Conservation (phyloP, 2,888 invertebrate species). For the Rhabditoides inermis region DNA sequence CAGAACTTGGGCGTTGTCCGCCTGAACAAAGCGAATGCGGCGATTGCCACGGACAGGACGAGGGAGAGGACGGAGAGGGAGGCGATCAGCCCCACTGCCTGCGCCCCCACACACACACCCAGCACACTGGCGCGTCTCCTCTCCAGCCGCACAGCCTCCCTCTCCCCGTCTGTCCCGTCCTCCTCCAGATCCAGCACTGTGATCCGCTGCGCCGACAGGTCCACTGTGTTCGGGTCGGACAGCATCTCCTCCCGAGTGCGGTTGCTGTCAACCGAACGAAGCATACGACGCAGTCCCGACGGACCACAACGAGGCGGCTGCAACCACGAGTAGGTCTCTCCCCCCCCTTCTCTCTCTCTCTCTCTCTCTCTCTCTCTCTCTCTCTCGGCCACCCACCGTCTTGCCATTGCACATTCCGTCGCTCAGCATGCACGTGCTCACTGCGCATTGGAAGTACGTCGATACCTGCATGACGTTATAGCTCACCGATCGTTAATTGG, state of each 20-base stretch:
- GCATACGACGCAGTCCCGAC: neutral
- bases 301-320: conserved; percentile 25
- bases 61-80: too few species aligned
- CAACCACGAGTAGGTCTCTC: too few species aligned
- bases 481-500: neutral
- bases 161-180: conserved; percentile 6
- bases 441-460: conserved; percentile 52
- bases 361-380: neutral
- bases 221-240: conserved; percentile 39
- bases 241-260: neutral
- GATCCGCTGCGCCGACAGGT: conserved; percentile 46
- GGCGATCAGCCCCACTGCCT: too few species aligned
- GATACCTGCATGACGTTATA: conserved; percentile 13
- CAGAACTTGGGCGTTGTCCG: too few species aligned
- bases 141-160: too few species aligned
- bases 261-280: neutral
- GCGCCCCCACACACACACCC: too few species aligned
- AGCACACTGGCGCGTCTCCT: too few species aligned
- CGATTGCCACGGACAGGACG: too few species aligned
- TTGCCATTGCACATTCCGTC: conserved; percentile 51
- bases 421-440: conserved; percentile 49
- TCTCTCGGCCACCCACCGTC: conserved; percentile 24
- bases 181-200: conserved; percentile 49
- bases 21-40: too few species aligned
- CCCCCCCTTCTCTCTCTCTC: too few species aligned